phyloP scores from a whole-genome alignment of 2,113 vertebrate genomes.

The Brachypteracias leptosomus region DNA sequence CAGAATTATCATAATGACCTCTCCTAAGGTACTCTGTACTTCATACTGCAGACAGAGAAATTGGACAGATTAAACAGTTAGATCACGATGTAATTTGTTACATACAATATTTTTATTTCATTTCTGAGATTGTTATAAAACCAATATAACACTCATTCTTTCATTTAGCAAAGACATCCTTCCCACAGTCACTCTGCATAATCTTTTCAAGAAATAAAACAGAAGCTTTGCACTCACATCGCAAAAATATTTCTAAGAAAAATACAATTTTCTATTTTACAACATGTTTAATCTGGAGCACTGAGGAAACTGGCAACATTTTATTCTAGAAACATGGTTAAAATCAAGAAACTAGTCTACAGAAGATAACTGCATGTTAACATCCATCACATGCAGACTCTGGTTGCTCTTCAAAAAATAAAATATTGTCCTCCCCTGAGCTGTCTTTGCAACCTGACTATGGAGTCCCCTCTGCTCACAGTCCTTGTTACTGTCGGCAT shows the following conservation, averaged over 20 bases:
- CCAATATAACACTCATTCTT: not conserved
- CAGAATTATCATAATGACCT: not conserved
- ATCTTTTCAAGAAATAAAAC: conserved; percentile 1
- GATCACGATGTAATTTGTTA: not conserved
- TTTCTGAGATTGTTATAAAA: not conserved
- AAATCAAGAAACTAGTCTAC: not conserved
- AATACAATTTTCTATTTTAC: not conserved
- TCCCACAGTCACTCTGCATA: not conserved
- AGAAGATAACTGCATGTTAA: not conserved
- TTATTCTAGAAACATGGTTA: not conserved
- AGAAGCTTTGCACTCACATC: not conserved
- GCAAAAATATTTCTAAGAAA: conserved; percentile 43
- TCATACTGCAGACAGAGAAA: not conserved
- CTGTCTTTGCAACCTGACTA: not conserved
- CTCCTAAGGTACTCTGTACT: not conserved
- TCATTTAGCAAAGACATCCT: not conserved
- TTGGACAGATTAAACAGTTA: not conserved
- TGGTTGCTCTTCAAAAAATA: not conserved
- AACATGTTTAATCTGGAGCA: not conserved
- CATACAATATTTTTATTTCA: not conserved
- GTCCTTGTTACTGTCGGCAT: not conserved
- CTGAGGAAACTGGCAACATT: not conserved
- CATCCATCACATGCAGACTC: not conserved
- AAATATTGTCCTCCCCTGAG: not conserved
- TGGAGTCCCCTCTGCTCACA: not conserved